phyloP scores from a whole-genome alignment of 2,888 invertebrate species.

The Tachina grossa region DNA sequence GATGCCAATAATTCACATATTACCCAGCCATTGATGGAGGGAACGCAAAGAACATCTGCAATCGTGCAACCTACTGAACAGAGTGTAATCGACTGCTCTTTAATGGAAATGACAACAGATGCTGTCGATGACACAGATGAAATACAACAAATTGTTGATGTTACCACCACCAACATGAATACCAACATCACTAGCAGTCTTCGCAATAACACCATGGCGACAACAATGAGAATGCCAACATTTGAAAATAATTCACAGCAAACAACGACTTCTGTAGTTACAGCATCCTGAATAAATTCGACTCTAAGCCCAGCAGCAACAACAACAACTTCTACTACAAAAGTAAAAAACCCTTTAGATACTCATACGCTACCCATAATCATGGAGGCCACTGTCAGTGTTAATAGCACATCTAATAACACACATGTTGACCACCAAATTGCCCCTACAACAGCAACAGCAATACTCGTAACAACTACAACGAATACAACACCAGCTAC shows the following conservation, averaged over 20 bases:
- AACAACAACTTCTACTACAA: constrained; percentile 58
- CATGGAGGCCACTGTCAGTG: constrained; percentile 67
- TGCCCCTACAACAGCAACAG: constrained; percentile 6
- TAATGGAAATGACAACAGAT: constrained; percentile 58
- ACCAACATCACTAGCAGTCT: background rate
- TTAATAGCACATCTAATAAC: constrained; percentile 51
- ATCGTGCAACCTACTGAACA: constrained; percentile 56
- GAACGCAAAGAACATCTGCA: constrained; percentile 72
- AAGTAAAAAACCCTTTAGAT: constrained; percentile 56
- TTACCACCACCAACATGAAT: background rate
- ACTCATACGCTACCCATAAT: constrained; percentile 57
- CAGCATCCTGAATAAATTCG: constrained; percentile 40
- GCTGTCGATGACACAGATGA: constrained; percentile 42
- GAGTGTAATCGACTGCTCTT: constrained; percentile 48
- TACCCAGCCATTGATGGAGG: constrained; percentile 81
- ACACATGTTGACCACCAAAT: constrained; percentile 1
- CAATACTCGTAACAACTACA: constrained; percentile 31
- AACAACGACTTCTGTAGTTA: constrained; percentile 65
- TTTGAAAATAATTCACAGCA: constrained; percentile 63
- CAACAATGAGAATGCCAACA: constrained; percentile 61
- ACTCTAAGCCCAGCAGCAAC: constrained; percentile 19
- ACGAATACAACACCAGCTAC: constrained; percentile 10
- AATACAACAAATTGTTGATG: constrained; percentile 46
- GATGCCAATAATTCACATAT: constrained; percentile 77
- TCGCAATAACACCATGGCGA: constrained; percentile 52